Base-by-base conservation (phyloP, 2,888 invertebrate species). In the Diadromus collaris region DNA sequence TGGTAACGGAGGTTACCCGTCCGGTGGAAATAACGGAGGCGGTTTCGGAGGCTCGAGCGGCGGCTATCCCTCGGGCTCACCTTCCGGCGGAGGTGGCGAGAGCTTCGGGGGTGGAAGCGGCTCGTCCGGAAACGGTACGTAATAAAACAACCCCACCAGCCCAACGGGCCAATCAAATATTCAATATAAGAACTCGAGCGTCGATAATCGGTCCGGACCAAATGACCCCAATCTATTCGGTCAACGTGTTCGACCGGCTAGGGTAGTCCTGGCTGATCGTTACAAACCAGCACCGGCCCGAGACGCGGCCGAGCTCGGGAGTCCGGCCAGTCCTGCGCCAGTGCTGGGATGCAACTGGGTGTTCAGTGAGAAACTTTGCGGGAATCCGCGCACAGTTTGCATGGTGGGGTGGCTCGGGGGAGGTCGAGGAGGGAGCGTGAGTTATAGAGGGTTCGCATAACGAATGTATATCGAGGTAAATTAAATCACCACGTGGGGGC, bases 11-110 rank as follows among this genome's bases (percentile, higher is more conserved):
- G 84, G 83, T 19, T 84, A 83, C 79, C 76, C 83, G 46, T 82
- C 79, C 68, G 80, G 81, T 44, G 83, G 85, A n/a, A 81, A 76
- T 74, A 82, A 80, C 54, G 84, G 82, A 16, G 84, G 83, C 54
- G 83, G 82, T 67, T 84, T 84, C 67, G 84, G 84, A 10, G 78
- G 83, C 54, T 68, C 84, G 46, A 74, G 51, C 68, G 82, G 82
- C 27, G 82, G 80, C 61, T 85, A 84, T 79, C 78, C 84, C 38
- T 79, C 85, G 69, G 84, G 83, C 67, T 82, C 83, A 41, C 80
- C 83, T 73, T 79, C 79, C 51, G 83, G 80, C 9, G 76, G 75
- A 16, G 79, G 77, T 54, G 76, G 76, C 44, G 70, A 82, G 46
- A 73, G 76, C 32, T 81, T 80, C 56, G 74, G 84, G 27, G 78